Conservation (phyloP, 1,140 invertebrate genomes). For the Neodiprion lecontei region DNA sequence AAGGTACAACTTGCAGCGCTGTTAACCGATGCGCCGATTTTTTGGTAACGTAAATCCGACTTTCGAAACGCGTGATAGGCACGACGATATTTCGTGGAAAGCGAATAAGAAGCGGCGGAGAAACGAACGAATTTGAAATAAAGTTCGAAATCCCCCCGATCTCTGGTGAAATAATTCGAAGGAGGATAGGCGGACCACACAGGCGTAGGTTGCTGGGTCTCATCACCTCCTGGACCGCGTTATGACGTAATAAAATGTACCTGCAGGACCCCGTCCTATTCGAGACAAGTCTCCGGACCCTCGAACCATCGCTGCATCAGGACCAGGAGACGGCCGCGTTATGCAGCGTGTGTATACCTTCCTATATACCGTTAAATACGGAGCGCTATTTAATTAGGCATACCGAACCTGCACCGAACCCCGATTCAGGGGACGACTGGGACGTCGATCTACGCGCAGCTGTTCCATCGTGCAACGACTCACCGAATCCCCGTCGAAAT, state of each 20-base stretch:
- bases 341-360: background rate
- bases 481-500: background rate
- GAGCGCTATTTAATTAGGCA: constrained; percentile 7
- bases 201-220: background rate
- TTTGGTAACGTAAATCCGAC: no score
- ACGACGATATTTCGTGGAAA: no score
- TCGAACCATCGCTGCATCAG: no score
- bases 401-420: background rate
- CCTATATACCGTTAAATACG: background rate
- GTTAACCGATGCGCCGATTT: no score
- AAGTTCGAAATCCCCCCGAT: background rate
- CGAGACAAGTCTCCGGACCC: no score
- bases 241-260: background rate
- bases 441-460: background rate
- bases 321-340: background rate
- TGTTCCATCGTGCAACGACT: background rate
- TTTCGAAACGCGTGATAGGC: no score
- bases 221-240: constrained; percentile 1
- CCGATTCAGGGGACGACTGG: background rate
- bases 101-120: no score
- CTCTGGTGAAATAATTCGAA: background rate
- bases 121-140: background rate
- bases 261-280: no score
- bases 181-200: background rate
- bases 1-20: no score